Evolutionary conservation across 2,797 vertebrate species (phyloP).

Genomic region (Bucorvus abyssinicus): DNA sequence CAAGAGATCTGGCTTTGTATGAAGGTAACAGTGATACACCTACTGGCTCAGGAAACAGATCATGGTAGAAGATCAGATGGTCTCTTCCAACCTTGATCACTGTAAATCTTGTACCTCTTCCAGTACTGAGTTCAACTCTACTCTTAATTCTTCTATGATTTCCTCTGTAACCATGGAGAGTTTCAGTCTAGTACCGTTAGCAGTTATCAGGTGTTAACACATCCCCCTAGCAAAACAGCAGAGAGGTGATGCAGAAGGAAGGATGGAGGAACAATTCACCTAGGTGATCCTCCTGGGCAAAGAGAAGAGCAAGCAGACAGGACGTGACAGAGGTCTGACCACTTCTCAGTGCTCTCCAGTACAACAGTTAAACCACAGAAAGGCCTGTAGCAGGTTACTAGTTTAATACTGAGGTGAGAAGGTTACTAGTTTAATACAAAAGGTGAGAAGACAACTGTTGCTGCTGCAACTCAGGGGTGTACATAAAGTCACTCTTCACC

Average conservation of each 20-base stretch:
- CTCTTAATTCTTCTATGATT: background rate
- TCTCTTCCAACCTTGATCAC: background rate
- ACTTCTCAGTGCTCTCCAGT: background rate
- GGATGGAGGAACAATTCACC: background rate
- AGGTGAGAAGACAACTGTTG: background rate
- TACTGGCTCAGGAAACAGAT: background rate
- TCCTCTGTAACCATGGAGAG: background rate
- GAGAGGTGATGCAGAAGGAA: background rate
- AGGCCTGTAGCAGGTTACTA: background rate
- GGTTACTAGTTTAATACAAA: background rate
- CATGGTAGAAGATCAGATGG: fast-evolving
- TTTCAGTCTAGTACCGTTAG: background rate
- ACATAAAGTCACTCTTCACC: background rate
- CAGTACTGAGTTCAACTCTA: background rate
- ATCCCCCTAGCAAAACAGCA: background rate
- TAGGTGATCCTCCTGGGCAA: background rate
- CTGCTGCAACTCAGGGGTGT: background rate
- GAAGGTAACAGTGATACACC: background rate
- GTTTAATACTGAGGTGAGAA: background rate
- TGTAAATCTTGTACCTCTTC: background rate
- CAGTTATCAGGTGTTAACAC: background rate
- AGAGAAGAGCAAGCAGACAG: background rate
- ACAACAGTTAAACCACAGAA: background rate
- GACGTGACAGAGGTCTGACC: background rate
- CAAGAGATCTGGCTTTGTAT: background rate